Evolutionary conservation across 2,797 vertebrate species (phyloP), one percentile per base, ranked within the genome.

Genomic region (Sternarchorhynchus goeldii): DNA sequence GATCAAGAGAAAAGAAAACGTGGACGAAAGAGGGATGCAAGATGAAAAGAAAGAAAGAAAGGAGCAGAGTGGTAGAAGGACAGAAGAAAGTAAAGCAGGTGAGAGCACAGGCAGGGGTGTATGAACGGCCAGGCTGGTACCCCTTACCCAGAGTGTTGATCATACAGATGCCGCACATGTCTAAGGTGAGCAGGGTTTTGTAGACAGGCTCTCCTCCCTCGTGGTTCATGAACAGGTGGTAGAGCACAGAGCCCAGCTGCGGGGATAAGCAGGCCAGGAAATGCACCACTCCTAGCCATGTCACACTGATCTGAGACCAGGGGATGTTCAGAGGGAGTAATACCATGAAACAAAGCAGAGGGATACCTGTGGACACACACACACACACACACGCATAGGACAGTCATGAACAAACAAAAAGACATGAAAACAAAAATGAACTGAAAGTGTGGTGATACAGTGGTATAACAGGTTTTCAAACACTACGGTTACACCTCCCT

Each of bases 201-300:
- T 96, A 97, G 84, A 97, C 93, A 0, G 93, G 86, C 68, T 95
- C 95, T 1, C 96, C 96, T 0, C 96, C 96, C 88, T 95, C 93
- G 36, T 97, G 96, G 94, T 96, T 96, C 96, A 97, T 97, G 91
- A 97, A 97, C 85, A 97, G 95, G 89, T 97, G 96, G 83, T 97
- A 97, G 21, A 97, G 88, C 85, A 97, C 96, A 0, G 95, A 96
- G 86, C 95, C 95, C 66, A 96, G 92, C 81, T 96, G 96, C 0
- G 96, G 95, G 0, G 93, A 95, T 83, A 96, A 90, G 84, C 96
- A 97, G 75, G 96, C 95, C 90, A 97, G 92, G 82, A 95, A 96
- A 88, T 97, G 96, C 34, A 95, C 95, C 83, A 96, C 92, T 16
- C 95, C 95, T 83, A 97, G 86, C 96, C 96, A 97, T 0, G 94